A percentile compares a stretch with the other conserved stretches of the same genome.
Conservation (phyloP, 2,797 vertebrate species). For the Loriculus beryllinus region DNA sequence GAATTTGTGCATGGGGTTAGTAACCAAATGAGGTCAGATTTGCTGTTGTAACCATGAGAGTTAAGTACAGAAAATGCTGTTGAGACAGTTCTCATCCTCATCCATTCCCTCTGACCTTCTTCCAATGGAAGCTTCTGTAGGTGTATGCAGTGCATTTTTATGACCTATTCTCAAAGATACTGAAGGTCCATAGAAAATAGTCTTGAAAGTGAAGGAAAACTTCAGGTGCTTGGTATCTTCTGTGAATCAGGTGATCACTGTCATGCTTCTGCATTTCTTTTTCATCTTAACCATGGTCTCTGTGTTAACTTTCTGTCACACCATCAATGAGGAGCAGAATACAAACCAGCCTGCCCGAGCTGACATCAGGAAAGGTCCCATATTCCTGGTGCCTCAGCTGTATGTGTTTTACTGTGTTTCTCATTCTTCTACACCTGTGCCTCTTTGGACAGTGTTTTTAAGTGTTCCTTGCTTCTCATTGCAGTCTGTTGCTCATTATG, state of each 20-base stretch:
- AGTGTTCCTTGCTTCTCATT: not conserved
- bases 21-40: not conserved
- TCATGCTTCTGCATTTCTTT: not conserved
- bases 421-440: not conserved
- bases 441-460: not conserved
- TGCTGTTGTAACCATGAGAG: not conserved
- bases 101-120: not conserved
- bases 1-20: not conserved
- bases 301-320: not conserved
- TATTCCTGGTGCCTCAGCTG: not conserved
- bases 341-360: not conserved
- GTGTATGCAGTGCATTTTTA: not conserved
- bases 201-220: not conserved
- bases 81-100: not conserved
- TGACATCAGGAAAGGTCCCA: not conserved
- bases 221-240: not conserved
- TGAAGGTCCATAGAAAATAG: not conserved
- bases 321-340: accelerated
- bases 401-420: not conserved
- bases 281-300: not conserved
- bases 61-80: not conserved
- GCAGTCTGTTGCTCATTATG: not conserved
- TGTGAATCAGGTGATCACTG: not conserved
- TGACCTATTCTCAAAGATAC: not conserved
- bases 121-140: accelerated